Percentiles rank a stretch among this genome's conserved stretches.
Conservation (phyloP, 2,888 invertebrate genomes). For the Eustalomyia histrio region DNA sequence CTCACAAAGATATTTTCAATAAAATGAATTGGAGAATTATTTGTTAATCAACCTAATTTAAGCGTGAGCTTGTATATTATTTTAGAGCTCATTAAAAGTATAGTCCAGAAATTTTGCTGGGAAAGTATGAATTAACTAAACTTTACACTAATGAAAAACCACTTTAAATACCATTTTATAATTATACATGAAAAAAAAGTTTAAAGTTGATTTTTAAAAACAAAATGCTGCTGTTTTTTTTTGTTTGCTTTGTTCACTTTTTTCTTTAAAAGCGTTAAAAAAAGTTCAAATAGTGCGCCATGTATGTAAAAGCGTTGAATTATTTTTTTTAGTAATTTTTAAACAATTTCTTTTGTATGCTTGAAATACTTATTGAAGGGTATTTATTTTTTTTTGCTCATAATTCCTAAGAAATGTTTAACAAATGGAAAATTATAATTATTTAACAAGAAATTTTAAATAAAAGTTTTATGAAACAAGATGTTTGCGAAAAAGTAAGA, state of each 20-base stretch:
- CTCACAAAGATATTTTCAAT: too few relatives aligned
- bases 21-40: too few relatives aligned
- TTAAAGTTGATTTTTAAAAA: slow-evolving; percentile 57
- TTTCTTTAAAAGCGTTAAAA: slow-evolving; percentile 40
- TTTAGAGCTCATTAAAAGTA: too few relatives aligned
- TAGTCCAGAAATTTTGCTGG: neutral
- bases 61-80: too few relatives aligned
- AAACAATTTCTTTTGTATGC: neutral
- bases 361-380: slow-evolving; percentile 29
- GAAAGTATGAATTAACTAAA: slow-evolving; percentile 5
- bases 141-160: slow-evolving; percentile 63
- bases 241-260: slow-evolving; percentile 29
- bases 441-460: slow-evolving; percentile 61
- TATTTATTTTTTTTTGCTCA: slow-evolving; percentile 30
- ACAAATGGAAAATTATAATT: slow-evolving; percentile 40
- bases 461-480: slow-evolving; percentile 44
- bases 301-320: slow-evolving; percentile 13
- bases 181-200: slow-evolving; percentile 58
- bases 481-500: slow-evolving; percentile 29
- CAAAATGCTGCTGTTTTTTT: slow-evolving; percentile 32
- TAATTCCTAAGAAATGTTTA: slow-evolving; percentile 48
- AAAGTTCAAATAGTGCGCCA: slow-evolving; percentile 52
- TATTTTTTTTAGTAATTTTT: slow-evolving; percentile 28
- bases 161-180: slow-evolving; percentile 66
- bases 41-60: too few relatives aligned